Conservation (phyloP, 2,797 vertebrate species). For the Furcifer pardalis region DNA sequence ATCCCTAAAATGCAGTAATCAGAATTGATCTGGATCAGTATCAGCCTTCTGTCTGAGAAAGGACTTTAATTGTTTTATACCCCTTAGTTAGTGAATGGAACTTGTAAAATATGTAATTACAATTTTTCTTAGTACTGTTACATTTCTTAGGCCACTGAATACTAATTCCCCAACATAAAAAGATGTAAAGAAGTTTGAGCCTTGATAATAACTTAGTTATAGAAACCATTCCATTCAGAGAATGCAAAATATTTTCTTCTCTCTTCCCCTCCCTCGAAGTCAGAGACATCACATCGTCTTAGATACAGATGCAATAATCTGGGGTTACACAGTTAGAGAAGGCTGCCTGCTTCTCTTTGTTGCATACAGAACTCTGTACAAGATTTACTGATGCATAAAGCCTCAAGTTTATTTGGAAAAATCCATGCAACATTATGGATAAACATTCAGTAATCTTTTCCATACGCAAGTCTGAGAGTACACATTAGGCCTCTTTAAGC, state of each 20-base stretch:
- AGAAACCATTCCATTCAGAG: not conserved
- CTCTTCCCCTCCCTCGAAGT: not conserved
- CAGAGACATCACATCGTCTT: constrained; percentile 23
- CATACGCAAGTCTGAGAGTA: not conserved
- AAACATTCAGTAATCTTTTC: constrained; percentile 14
- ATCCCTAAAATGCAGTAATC: not conserved
- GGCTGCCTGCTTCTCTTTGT: not conserved
- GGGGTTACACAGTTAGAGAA: constrained; percentile 9
- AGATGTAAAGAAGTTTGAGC: not conserved
- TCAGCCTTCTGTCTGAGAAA: not conserved
- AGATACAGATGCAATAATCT: not conserved
- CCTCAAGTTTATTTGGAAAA: constrained; percentile 35
- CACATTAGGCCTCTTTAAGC: constrained; percentile 17
- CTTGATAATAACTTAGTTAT: not conserved
- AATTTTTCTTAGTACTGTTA: not conserved
- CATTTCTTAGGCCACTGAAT: not conserved
- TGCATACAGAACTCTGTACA: not conserved
- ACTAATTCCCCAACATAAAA: not conserved
- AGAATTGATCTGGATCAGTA: too few species aligned
- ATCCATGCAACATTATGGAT: not conserved
- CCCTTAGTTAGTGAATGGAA: not conserved
- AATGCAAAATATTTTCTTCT: not conserved
- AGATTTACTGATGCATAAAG: constrained; percentile 21
- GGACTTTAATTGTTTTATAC: not conserved
- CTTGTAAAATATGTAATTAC: not conserved